Conservation (phyloP, 2,113 vertebrate genomes). For the Brachirus orientalis region DNA sequence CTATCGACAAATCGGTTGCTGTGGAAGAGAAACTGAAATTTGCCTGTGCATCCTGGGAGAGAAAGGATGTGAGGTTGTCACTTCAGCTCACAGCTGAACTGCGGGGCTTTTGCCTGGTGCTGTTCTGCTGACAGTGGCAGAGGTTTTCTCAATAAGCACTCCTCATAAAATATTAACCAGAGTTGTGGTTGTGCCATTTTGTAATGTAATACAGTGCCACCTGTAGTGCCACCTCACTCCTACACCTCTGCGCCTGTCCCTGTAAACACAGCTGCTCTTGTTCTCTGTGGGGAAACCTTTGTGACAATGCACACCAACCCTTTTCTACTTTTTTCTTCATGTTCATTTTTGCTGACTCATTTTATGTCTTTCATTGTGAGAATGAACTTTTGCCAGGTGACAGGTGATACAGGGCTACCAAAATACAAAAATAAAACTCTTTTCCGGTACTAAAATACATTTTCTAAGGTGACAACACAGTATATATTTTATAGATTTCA, state of each 20-base stretch:
- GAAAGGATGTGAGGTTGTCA: conserved; percentile 17
- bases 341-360: too few species aligned
- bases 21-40: too few species aligned
- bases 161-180: conserved; percentile 30
- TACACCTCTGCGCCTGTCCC: neutral
- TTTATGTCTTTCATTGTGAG: too few species aligned
- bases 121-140: neutral
- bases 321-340: too few species aligned
- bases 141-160: conserved; percentile 18
- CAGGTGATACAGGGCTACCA: too few species aligned
- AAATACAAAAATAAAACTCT: too few species aligned
- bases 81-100: conserved; percentile 19
- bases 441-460: too few species aligned
- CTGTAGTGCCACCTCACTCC: neutral
- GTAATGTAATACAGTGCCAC: conserved; percentile 9
- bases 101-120: neutral
- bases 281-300: neutral
- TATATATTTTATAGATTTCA: too few species aligned
- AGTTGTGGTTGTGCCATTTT: neutral
- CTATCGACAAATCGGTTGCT: conserved; percentile 17
- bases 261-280: conserved; percentile 1
- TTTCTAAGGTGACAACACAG: too few species aligned
- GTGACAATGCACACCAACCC: too few species aligned
- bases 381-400: too few species aligned
- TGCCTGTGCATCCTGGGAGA: too few species aligned